These are phyloP conservation scores for Lepus townsendii DNA, from an alignment of 2,797 vertebrate genomes.

Conservation along the genomic window DNA sequence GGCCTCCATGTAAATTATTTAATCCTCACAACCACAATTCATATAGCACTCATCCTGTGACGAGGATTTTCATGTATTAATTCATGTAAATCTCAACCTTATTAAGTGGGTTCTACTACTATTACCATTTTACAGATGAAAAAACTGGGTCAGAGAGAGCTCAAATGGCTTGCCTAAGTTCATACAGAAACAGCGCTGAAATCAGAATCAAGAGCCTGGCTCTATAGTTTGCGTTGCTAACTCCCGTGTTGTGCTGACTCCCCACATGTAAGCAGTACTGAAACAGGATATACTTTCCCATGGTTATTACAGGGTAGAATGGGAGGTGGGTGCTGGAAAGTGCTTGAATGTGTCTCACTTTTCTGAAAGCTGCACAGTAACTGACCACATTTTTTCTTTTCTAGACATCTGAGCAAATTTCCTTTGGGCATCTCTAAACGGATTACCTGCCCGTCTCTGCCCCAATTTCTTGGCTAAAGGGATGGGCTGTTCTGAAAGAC, in stretches of 20 bases:
- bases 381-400: background rate
- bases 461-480: background rate
- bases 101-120: background rate
- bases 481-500: background rate
- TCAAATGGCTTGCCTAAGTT: background rate
- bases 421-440: background rate
- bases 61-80: constrained; percentile 23
- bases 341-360: background rate
- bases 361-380: constrained; percentile 47
- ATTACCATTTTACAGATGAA: constrained; percentile 12
- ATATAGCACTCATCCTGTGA: constrained; percentile 1
- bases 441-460: background rate
- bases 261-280: background rate
- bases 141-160: constrained; percentile 17
- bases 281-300: background rate
- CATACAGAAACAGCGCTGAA: background rate
- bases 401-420: background rate
- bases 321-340: constrained; percentile 46
- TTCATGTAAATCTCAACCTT: constrained; percentile 48
- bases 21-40: constrained; percentile 13
- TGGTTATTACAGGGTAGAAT: background rate
- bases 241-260: background rate
- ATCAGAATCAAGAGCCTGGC: background rate
- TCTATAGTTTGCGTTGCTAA: background rate
- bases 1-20: background rate